phyloP scores from a whole-genome alignment of 2,888 invertebrate genomes.

The Conomelus anceps region DNA sequence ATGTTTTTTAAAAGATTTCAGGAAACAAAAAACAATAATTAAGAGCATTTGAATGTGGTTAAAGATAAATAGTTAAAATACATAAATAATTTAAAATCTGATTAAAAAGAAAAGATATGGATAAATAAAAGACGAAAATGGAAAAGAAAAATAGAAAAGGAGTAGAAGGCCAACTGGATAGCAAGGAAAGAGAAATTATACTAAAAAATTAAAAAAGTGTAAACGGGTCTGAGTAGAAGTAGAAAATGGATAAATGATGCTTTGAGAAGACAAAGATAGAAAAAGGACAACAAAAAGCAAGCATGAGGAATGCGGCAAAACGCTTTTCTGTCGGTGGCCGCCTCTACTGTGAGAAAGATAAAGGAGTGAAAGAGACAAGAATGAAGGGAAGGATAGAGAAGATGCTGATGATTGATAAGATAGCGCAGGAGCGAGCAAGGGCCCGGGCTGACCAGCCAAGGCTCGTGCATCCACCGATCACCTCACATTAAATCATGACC shows the following conservation, averaged over 20 bases:
- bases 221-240: background rate
- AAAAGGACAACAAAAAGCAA: background rate
- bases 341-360: background rate
- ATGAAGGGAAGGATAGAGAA: background rate
- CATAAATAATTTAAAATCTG: too few species aligned
- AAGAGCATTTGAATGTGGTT: background rate
- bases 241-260: background rate
- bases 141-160: background rate
- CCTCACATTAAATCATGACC: background rate
- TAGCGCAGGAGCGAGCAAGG: background rate
- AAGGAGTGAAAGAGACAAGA: background rate
- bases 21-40: background rate
- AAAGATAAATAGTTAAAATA: too few species aligned
- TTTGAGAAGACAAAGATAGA: background rate
- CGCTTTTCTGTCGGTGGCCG: background rate
- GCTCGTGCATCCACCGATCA: background rate
- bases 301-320: too few species aligned
- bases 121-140: too few species aligned
- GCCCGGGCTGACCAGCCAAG: too few species aligned
- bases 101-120: background rate
- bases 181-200: background rate
- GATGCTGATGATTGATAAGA: background rate
- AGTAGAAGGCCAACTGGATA: background rate
- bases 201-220: background rate
- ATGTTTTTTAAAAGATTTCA: background rate